A percentile compares a stretch with the other conserved stretches of the same genome.
Evolutionary conservation across 2,797 vertebrate species (phyloP).

Genomic region (Triplophysa yarkandensis): DNA sequence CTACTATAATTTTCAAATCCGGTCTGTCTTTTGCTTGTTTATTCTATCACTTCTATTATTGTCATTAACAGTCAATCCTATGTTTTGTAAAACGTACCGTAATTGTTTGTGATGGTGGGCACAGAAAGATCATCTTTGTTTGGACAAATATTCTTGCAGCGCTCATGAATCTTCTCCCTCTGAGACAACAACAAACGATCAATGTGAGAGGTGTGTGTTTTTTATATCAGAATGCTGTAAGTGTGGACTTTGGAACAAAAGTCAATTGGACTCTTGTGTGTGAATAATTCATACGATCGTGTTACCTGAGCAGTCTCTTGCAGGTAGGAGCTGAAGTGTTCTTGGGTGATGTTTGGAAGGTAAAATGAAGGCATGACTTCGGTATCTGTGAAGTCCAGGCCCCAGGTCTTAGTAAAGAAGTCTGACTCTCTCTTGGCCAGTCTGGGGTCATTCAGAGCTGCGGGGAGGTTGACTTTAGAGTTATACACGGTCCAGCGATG

Average conservation of each 20-base stretch:
- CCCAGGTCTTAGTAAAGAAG: slow-evolving; percentile 99
- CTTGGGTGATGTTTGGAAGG: slow-evolving; percentile 92
- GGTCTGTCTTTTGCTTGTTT: too few relatives aligned
- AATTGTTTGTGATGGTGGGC: slow-evolving; percentile 78
- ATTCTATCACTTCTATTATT: neutral
- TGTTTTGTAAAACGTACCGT: slow-evolving; percentile 73
- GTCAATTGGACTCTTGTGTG: neutral
- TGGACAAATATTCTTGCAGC: slow-evolving; percentile 87
- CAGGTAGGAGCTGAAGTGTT: slow-evolving; percentile 88
- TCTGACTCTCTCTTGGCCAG: slow-evolving; percentile 97
- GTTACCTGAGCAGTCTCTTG: slow-evolving; percentile 89
- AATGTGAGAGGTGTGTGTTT: neutral
- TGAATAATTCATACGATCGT: slow-evolving; percentile 20
- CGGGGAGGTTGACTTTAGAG: slow-evolving; percentile 98
- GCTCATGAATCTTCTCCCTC: slow-evolving; percentile 92
- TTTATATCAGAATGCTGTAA: neutral
- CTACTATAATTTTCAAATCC: too few relatives aligned
- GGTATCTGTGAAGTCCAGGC: slow-evolving; percentile 92
- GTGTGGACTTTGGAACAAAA: neutral
- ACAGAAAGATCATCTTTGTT: slow-evolving; percentile 85
- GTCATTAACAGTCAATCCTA: too few relatives aligned
- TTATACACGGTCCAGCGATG: slow-evolving; percentile 95
- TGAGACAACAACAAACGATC: slow-evolving; percentile 63
- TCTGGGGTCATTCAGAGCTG: slow-evolving; percentile 94
- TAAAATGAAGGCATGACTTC: slow-evolving; percentile 92